These are phyloP conservation scores for Megaceryle alcyon DNA, from an alignment of 2,797 vertebrate genomes.

Conservation along the genomic window DNA sequence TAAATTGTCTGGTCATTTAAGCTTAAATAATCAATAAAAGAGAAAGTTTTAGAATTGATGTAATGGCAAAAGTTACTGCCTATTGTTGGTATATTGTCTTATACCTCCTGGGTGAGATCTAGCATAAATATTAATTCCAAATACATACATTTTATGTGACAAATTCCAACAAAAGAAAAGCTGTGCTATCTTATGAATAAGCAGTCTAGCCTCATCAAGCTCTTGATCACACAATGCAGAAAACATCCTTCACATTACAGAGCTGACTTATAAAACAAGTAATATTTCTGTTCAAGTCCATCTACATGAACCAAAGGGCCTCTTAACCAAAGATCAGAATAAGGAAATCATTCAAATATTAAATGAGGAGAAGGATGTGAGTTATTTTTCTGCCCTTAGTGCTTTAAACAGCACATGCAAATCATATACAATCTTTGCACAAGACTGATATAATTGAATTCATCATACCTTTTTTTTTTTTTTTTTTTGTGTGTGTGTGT, in stretches of 20 bases:
- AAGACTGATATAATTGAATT: not conserved
- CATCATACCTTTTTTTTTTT: not conserved
- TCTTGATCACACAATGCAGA: not conserved
- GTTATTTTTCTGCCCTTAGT: not conserved
- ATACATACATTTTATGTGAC: not conserved
- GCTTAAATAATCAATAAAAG: not conserved
- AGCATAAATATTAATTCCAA: not conserved
- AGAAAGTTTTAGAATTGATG: not conserved
- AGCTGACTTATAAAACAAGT: not conserved
- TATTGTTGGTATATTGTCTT: not conserved
- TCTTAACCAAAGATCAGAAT: not conserved
- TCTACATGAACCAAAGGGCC: not conserved
- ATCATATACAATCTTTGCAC: not conserved
- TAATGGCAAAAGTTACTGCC: not conserved
- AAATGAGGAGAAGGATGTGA: not conserved
- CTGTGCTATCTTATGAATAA: not conserved
- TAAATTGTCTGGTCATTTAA: not conserved
- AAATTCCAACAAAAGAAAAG: not conserved
- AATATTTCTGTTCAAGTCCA: not conserved
- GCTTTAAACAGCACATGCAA: not conserved
- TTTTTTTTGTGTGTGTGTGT: no score
- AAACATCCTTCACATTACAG: not conserved
- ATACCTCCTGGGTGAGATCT: not conserved
- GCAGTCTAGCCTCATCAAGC: not conserved
- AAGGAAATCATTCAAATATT: not conserved